Evolutionary conservation across 2,888 invertebrate species (phyloP).

Genomic region (Zygothrica quintamaculata): DNA sequence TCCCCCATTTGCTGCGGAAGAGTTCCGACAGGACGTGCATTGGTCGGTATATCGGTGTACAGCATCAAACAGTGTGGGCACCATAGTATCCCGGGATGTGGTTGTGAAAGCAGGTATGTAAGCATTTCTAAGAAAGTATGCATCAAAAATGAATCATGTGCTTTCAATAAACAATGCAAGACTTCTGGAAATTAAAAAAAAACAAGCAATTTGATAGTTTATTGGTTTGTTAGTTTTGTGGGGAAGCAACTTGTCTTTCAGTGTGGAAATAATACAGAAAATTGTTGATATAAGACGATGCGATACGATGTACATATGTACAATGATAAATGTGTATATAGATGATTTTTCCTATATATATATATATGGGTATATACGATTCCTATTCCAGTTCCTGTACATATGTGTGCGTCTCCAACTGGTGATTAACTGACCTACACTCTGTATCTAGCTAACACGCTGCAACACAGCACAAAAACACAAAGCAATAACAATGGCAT

Average conservation of each 20-base stretch:
- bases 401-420: slow-evolving; percentile 18
- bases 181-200: too few relatives aligned
- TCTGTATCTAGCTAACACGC: slow-evolving; percentile 23
- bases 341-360: background rate
- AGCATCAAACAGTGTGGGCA: slow-evolving; percentile 85
- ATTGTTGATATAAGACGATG: background rate
- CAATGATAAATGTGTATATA: background rate
- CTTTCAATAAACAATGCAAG: background rate
- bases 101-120: slow-evolving; percentile 85
- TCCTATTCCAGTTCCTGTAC: slow-evolving; percentile 15
- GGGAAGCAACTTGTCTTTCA: background rate
- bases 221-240: too few relatives aligned
- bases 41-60: slow-evolving; percentile 86
- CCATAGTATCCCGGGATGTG: slow-evolving; percentile 86
- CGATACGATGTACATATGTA: slow-evolving; percentile 1
- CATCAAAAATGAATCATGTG: slow-evolving; percentile 30
- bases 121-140: background rate
- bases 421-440: slow-evolving; percentile 28
- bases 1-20: slow-evolving; percentile 86
- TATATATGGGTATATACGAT: slow-evolving; percentile 11
- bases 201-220: too few relatives aligned
- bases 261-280: too few relatives aligned
- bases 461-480: slow-evolving; percentile 27
- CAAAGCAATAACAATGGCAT: slow-evolving; percentile 26
- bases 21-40: slow-evolving; percentile 87